A percentile compares a stretch with the other conserved stretches of the same genome.
Conservation (phyloP, 2,797 vertebrate genomes). For the Semotilus atromaculatus region DNA sequence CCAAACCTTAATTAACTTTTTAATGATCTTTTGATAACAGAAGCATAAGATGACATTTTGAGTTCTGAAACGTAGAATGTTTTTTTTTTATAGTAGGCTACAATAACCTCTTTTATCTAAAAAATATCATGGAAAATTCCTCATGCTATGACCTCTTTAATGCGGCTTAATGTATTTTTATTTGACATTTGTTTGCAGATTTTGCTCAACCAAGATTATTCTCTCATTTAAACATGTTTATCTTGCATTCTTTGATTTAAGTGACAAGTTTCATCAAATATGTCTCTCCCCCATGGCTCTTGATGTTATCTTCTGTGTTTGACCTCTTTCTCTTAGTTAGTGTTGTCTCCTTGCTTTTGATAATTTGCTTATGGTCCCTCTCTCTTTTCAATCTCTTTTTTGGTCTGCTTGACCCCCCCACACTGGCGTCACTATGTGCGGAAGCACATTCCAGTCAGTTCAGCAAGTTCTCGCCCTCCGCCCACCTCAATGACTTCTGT, state of each 20-base stretch:
- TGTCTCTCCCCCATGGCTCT: not conserved
- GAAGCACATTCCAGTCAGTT: constrained; percentile 70
- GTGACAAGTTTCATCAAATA: not conserved
- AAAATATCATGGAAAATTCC: not conserved
- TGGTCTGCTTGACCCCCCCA: constrained; percentile 2
- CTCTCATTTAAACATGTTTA: not conserved
- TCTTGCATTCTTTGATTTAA: constrained; percentile 10
- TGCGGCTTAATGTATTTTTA: not conserved
- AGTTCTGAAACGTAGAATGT: not conserved
- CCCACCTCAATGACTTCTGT: constrained; percentile 5
- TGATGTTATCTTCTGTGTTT: constrained; percentile 9
- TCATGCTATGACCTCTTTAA: not conserved
- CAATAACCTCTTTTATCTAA: not conserved
- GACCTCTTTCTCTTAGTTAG: not conserved
- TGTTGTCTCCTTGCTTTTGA: not conserved
- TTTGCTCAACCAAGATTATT: not conserved
- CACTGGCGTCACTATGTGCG: constrained; percentile 51
- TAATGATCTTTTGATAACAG: not conserved
- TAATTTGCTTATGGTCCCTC: constrained; percentile 11
- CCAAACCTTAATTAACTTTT: not conserved
- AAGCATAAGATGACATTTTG: not conserved
- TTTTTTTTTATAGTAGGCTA: constrained; percentile 7
- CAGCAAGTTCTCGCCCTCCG: constrained; percentile 47
- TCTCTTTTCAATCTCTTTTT: constrained; percentile 15
- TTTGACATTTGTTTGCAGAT: too few species aligned